Percentiles rank a stretch among this genome's conserved stretches.
Evolutionary conservation across 2,797 vertebrate genomes (phyloP).

Genomic region (Centroberyx gerrardi): DNA sequence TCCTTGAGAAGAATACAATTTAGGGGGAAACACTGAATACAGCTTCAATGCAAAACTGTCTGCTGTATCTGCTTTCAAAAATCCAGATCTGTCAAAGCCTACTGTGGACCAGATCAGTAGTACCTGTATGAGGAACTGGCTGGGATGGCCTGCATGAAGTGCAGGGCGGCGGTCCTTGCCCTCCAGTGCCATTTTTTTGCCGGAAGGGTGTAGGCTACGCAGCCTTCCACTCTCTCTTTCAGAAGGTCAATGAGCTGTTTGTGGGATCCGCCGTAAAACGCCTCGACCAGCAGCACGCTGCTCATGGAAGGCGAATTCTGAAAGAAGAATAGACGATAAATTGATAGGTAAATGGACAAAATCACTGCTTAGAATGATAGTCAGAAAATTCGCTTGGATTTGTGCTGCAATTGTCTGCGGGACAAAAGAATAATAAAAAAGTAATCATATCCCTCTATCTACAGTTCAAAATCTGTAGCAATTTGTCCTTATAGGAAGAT

Average conservation of each 20-base stretch:
- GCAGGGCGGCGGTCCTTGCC: slow-evolving; percentile 91
- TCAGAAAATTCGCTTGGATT: not conserved
- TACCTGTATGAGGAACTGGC: slow-evolving; percentile 89
- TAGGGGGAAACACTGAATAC: no score
- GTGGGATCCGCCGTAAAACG: slow-evolving; percentile 96
- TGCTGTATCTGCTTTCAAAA: no score
- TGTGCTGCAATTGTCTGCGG: not conserved
- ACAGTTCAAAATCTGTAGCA: slow-evolving; percentile 5
- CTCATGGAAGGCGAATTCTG: slow-evolving; percentile 79
- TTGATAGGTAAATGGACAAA: not conserved
- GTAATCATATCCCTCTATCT: not conserved
- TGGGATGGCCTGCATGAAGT: slow-evolving; percentile 92
- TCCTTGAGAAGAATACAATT: no score
- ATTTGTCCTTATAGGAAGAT: not conserved
- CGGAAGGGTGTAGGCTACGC: slow-evolving; percentile 88
- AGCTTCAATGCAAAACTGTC: no score
- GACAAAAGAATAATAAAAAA: slow-evolving; percentile 1
- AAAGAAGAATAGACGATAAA: not conserved
- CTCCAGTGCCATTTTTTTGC: slow-evolving; percentile 99
- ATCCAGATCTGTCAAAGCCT: no score
- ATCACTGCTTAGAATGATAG: not conserved
- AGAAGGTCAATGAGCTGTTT: slow-evolving; percentile 94
- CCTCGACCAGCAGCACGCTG: slow-evolving; percentile 90
- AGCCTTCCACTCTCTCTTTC: slow-evolving; percentile 82
- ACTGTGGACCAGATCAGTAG: no score